Conservation (phyloP, 2,113 vertebrate species). For the Symphodus melops region DNA sequence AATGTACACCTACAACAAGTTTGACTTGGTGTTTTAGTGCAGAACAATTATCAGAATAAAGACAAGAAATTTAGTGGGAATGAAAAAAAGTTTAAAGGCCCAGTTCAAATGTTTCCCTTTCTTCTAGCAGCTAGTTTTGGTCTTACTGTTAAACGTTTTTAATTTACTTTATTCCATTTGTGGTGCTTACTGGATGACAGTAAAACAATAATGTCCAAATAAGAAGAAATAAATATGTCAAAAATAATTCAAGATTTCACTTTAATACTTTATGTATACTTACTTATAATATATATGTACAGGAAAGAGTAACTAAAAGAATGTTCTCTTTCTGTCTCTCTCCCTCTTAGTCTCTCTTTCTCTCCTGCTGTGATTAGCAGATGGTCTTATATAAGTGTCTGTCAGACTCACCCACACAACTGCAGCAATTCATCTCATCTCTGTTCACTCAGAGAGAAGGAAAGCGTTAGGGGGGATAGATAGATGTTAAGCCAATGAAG, state of each 20-base stretch:
- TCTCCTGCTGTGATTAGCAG: constrained; percentile 56
- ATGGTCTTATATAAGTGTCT: constrained; percentile 61
- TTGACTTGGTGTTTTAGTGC: too few relatives aligned
- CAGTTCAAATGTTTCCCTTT: too few relatives aligned
- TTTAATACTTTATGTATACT: too few relatives aligned
- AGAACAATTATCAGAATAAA: too few relatives aligned
- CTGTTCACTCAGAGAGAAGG: constrained; percentile 35
- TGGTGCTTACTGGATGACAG: neutral
- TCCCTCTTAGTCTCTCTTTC: constrained; percentile 6
- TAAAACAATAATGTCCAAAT: neutral
- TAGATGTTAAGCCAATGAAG: constrained; percentile 43
- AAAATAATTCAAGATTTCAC: too few relatives aligned
- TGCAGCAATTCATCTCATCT: constrained; percentile 60
- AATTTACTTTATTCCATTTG: neutral
- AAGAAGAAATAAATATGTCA: too few relatives aligned
- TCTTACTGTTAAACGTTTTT: too few relatives aligned
- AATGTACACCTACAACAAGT: too few relatives aligned
- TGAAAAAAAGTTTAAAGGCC: neutral
- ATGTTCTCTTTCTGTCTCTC: neutral
- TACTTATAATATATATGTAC: neutral
- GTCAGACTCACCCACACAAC: constrained; percentile 66
- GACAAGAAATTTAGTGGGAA: neutral
- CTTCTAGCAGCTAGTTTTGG: too few relatives aligned
- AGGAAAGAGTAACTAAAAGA: neutral
- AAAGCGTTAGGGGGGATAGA: constrained; percentile 31